Conservation (phyloP, 2,797 vertebrate genomes). For the Neosalanx taihuensis region DNA sequence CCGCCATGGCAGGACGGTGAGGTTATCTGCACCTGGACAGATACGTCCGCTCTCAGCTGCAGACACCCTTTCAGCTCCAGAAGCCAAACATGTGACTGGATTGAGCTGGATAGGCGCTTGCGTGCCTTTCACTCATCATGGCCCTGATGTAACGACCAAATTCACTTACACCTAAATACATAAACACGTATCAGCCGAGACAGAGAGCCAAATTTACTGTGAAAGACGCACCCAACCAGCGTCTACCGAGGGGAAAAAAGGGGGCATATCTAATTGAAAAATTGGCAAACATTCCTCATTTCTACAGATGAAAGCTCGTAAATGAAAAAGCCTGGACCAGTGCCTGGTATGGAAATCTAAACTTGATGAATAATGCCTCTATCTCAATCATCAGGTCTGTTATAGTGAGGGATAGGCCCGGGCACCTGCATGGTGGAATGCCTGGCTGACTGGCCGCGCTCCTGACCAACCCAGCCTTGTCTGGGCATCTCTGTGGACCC, state of each 20-base stretch:
- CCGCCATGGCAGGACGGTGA: conserved; percentile 31
- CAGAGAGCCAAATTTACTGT: conserved; percentile 59
- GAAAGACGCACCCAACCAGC: conserved; percentile 58
- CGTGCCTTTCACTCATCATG: conserved; percentile 38
- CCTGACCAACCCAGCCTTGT: conserved; percentile 57
- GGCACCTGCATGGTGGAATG: conserved; percentile 65
- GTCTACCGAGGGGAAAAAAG: conserved; percentile 63
- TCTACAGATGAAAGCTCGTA: conserved; percentile 92
- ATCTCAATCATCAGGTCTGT: conserved; percentile 91
- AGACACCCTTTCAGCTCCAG: conserved; percentile 24
- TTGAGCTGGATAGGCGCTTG: conserved; percentile 39
- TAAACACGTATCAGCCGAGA: conserved; percentile 33
- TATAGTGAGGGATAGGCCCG: conserved; percentile 91
- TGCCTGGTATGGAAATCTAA: conserved; percentile 93
- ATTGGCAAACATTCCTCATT: conserved; percentile 89
- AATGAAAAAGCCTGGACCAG: conserved; percentile 94
- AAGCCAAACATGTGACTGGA: conserved; percentile 30
- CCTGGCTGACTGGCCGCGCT: conserved; percentile 45
- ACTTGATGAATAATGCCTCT: conserved; percentile 97
- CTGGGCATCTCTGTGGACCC: conserved; percentile 41
- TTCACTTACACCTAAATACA: conserved; percentile 38
- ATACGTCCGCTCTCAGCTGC: conserved; percentile 39
- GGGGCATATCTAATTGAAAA: conserved; percentile 96
- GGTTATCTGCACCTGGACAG: conserved; percentile 43
- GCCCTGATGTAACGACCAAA: conserved; percentile 40